These are phyloP conservation scores for Steinernema khuongi DNA, from an alignment of 1,140 invertebrate species.

Conservation along the genomic window DNA sequence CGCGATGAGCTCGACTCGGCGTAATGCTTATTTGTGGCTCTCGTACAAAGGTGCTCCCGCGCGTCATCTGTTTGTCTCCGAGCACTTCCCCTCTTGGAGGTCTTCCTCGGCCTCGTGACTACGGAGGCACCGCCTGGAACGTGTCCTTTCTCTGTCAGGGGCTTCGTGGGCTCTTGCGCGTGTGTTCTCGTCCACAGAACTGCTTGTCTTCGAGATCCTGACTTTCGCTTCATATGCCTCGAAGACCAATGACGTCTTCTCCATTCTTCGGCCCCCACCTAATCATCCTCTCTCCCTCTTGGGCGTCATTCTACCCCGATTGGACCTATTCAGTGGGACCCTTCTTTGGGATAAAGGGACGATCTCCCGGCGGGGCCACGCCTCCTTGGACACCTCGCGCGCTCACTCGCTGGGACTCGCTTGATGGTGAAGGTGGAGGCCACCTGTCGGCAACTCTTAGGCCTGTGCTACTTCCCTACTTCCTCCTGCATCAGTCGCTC, in stretches of 20 bases:
- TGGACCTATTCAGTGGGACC: not conserved
- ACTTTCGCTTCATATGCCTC: too few species aligned
- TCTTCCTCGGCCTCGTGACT: not conserved
- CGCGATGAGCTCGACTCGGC: too few species aligned
- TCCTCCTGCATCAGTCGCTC: too few species aligned
- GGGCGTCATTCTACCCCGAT: too few species aligned
- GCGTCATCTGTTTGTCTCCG: slow-evolving; percentile 1
- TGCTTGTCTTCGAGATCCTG: too few species aligned
- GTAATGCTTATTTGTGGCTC: not conserved
- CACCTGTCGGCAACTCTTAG: too few species aligned
- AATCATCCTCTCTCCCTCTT: too few species aligned
- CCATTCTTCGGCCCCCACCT: too few species aligned
- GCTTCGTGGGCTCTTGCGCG: not conserved
- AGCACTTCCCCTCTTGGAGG: not conserved
- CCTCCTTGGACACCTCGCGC: not conserved
- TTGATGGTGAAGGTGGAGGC: not conserved
- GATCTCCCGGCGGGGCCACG: not conserved
- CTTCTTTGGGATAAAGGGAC: not conserved
- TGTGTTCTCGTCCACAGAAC: not conserved
- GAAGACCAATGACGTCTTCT: too few species aligned
- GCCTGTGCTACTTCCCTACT: too few species aligned
- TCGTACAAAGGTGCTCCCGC: slow-evolving; percentile 2
- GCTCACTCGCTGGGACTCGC: not conserved
- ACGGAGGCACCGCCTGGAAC: too few species aligned
- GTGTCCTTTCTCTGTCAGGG: not conserved